Percentiles rank a stretch among this genome's conserved stretches.
Conservation (phyloP, 1,140 invertebrate species). For the Listronotus oregonensis region DNA sequence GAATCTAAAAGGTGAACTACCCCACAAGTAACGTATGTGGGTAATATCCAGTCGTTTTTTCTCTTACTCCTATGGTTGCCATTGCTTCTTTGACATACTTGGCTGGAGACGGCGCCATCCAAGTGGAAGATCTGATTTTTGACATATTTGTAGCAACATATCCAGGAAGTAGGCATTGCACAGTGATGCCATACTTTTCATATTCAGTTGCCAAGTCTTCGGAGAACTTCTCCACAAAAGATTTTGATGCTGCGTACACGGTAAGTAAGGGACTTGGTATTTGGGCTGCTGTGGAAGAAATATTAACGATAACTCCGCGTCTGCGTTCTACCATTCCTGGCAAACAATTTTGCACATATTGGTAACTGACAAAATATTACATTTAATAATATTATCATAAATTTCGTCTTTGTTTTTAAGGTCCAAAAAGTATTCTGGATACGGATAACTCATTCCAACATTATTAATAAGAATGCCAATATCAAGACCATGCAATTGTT, state of each 20-base stretch:
- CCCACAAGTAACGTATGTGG: conserved; percentile 72
- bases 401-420: conserved; percentile 65
- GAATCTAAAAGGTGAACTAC: conserved; percentile 59
- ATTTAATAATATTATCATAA: conserved; percentile 68
- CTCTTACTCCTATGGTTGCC: conserved; percentile 75
- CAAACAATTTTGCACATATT: conserved; percentile 84
- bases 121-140: conserved; percentile 77
- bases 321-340: conserved; percentile 86
- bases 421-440: conserved; percentile 84
- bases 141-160: conserved; percentile 95
- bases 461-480: conserved; percentile 95
- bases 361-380: conserved; percentile 76
- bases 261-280: conserved; percentile 83
- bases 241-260: conserved; percentile 89
- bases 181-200: conserved; percentile 72
- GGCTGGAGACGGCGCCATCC: conserved; percentile 79
- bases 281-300: conserved; percentile 82
- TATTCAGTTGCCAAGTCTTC: conserved; percentile 82
- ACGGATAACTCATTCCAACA: conserved; percentile 88
- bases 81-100: conserved; percentile 79
- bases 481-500: conserved; percentile 78
- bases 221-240: conserved; percentile 85
- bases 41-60: conserved; percentile 77
- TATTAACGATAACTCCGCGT: conserved; percentile 89
- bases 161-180: conserved; percentile 86